Evolutionary conservation across 1,140 invertebrate genomes (phyloP), one percentile per base, ranked within the genome.

Genomic region (Harpegnathos saltator): DNA sequence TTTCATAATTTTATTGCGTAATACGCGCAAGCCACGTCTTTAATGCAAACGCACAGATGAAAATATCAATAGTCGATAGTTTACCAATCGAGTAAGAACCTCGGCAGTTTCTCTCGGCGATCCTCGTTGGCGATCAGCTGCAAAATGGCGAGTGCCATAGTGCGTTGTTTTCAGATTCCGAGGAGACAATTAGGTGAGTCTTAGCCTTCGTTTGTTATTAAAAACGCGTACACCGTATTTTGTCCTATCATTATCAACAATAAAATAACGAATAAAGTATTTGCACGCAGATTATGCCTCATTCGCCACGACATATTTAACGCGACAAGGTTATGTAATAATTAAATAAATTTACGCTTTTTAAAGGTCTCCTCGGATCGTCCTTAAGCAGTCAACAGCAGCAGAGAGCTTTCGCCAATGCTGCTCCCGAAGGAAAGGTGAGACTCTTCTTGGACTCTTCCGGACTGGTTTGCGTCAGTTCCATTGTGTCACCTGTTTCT

Each of bases 91-190:
- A 73, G 3, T 3, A 44, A 4, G 11, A 44, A 44, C 7, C 29
- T 17, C 26, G 22, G 7, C n/a, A n/a, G 7, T 5, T 11, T 24
- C 19, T 52, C 15, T 33, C 44, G 11, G 15, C 38, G 4, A 54
- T 9, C 48, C 38, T 44, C 38, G 38, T 44, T 44, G 38, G 38
- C 38, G 7, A 44, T 11, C 38, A 44, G 38, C 52, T 44, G 26
- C 81, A 95, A 95, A 93, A 96, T 96, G 96, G 95, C 96, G 94
- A 95, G 95, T 91, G 94, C 94, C 82, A 93, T 96, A 88, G 94
- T 95, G 85, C 95, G 96, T 89, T 95, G 95, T 93, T 93, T 95
- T 93, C 94, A 94, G 73, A 89, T 95, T 75, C 91, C 95, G 72
- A 94, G 90, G 90, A 93, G 89, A 90, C 94, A 96, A 92, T 93